These are phyloP conservation scores for Tachysurus fulvidraco DNA, from an alignment of 2,113 vertebrate species.

Conservation along the genomic window DNA sequence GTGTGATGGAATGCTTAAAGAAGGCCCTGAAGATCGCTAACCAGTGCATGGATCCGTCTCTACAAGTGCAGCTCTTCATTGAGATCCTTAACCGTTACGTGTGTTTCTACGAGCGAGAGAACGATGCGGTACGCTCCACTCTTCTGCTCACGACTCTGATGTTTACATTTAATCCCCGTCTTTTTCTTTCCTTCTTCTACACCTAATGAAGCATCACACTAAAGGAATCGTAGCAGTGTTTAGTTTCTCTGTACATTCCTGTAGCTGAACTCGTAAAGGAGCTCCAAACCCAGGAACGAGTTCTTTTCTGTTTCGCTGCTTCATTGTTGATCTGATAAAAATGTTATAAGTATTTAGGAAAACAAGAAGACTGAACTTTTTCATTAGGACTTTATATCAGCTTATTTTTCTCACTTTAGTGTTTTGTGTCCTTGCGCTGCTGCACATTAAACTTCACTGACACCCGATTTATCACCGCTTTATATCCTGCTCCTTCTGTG, in stretches of 20 bases:
- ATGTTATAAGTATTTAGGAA: neutral
- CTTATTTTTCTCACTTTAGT: neutral
- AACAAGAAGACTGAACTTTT: neutral
- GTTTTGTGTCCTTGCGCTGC: neutral
- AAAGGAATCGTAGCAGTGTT: neutral
- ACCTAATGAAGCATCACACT: neutral
- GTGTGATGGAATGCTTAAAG: slow-evolving; percentile 98
- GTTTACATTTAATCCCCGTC: no score
- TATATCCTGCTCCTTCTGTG: neutral
- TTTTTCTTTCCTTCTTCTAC: neutral
- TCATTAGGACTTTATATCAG: neutral
- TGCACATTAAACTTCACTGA: neutral
- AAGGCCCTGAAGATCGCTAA: slow-evolving; percentile 98
- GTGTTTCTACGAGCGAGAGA: slow-evolving; percentile 98
- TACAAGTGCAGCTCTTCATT: slow-evolving; percentile 98
- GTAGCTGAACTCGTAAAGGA: no score
- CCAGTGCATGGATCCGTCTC: slow-evolving; percentile 97
- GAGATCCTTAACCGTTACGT: slow-evolving; percentile 99
- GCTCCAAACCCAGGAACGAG: no score
- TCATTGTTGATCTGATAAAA: neutral
- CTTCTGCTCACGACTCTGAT: neutral
- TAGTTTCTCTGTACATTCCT: neutral
- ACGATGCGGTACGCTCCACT: slow-evolving; percentile 84
- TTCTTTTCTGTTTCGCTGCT: neutral
- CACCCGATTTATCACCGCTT: neutral